Conservation (phyloP, 53 echinoderm and acorn worm genomes). For the Patiria pectinifera region DNA sequence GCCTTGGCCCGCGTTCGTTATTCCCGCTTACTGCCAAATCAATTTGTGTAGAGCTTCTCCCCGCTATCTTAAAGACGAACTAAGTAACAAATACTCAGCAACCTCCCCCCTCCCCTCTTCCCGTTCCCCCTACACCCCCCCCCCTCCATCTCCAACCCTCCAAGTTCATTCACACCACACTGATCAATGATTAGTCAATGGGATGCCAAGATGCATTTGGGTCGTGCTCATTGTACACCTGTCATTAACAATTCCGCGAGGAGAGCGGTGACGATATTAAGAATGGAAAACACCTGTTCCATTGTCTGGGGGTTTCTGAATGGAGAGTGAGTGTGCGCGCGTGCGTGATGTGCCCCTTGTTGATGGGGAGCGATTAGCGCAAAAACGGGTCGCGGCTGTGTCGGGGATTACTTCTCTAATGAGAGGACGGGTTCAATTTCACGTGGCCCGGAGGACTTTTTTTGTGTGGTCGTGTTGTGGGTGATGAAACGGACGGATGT, state of each 20-base stretch:
- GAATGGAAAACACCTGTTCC: conserved; percentile 60
- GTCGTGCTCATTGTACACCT: conserved; percentile 21
- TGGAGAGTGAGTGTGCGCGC: conserved; percentile 5
- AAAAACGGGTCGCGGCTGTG: conserved; percentile 20
- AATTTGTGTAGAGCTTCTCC: neutral
- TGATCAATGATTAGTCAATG: conserved; percentile 34
- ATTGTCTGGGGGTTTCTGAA: conserved; percentile 5
- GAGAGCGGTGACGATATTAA: conserved; percentile 7
- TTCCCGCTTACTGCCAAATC: conserved; percentile 24
- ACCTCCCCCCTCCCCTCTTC: neutral
- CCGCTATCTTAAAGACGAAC: neutral
- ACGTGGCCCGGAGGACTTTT: conserved; percentile 1
- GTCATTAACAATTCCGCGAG: conserved; percentile 21
- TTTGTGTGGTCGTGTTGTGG: conserved; percentile 21
- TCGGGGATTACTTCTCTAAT: conserved; percentile 14
- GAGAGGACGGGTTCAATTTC: conserved; percentile 41
- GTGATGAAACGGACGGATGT: neutral
- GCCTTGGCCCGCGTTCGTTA: neutral
- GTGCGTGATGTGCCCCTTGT: neutral
- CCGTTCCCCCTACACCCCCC: neutral
- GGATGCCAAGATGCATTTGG: conserved; percentile 16
- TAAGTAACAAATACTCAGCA: conserved; percentile 11
- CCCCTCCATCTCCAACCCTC: neutral
- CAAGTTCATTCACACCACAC: conserved; percentile 26
- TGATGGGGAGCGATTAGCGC: neutral